Evolutionary conservation across 2,113 vertebrate genomes (phyloP), one percentile per base, ranked within the genome.

Genomic region (Corythoichthys intestinalis): DNA sequence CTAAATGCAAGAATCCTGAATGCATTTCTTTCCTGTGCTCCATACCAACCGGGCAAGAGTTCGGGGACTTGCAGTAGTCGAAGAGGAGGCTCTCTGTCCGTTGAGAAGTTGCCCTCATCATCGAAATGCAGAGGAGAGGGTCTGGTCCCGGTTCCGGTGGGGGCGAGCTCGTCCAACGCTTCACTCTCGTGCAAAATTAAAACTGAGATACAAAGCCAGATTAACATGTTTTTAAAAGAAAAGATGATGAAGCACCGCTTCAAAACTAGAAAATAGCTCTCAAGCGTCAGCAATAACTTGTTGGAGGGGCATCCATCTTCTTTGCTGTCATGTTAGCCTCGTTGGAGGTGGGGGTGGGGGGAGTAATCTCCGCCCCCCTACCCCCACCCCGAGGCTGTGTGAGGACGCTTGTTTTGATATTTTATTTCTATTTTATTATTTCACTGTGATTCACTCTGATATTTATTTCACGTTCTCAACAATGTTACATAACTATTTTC

Each of bases 11-110:
- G 41, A 44, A 7, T 44, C 41, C 41, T 44, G 1, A 44, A 44
- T 44, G 41, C 6, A 8, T 8, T 7, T 44, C 41, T 44, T 44
- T 44, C 41, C 41, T 13, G 59, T 17, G 11, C 10, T 20, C 41
- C 10, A 6, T 13, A 71, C 83, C 13, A 35, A 88, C 86, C 87
- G 85, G 85, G 64, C 59, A 1, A 0, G 2, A 70, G 38, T 8
- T 39, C 13, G 54, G 20, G 71, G 12, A 53, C 37, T 65, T 66
- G 57, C 5, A 69, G 83, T 12, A 48, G 35, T 67, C 80, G 73
- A 74, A 69, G 17, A 6, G 80, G 8, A 62, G 53, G 70, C 58
- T 60, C 11, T 68, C 20, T 34, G 71, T 48, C 5, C 4, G 39
- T 73, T 59, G 82, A 60, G 67, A 72, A 75, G 84, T 79, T 78